Evolutionary conservation across 2,797 vertebrate genomes (phyloP), one percentile per base, ranked within the genome.

Genomic region (Sitta carolinensis): DNA sequence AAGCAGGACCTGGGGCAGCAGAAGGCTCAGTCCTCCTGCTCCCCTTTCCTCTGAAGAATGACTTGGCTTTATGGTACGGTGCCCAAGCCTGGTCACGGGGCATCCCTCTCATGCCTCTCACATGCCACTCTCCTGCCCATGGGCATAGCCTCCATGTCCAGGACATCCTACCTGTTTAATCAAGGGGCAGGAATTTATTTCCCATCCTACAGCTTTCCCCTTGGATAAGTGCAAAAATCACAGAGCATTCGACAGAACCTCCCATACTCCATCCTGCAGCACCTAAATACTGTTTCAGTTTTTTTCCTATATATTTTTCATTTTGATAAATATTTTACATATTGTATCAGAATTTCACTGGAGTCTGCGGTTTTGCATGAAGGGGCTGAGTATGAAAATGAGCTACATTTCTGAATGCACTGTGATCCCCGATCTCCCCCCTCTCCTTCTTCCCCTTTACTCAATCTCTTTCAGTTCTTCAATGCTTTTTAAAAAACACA

Each of bases 81-180:
- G 13, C 11, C 42, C 59, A 34, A 83, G 21, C 34, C 61, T 23
- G 7, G 5, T 26, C 32, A 13, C 23, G 10, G 13, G 51, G 23
- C 20, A 21, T 11, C 11, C n/a, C 21, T 62, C 13, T 55, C 36
- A 4, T 36, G 20, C 11, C 77, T 66, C 34, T 55, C 54, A 27
- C 2, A 5, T 15, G 10, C 23, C 23, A 47, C 30, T 25, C n/a
- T 76, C 15, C 25, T 51, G 7, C 12, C 32, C 0, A 0, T 6
- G 4, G 38, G 14, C 8, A 7, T 36, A 84, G 50, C 38, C 38
- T 51, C 61, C 13, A 3, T 9, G 17, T 20, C 21, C 7, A 7
- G 40, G 48, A 70, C 16, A 55, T 4, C 10, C 50, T 7, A 2
- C n/a, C 61, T 23, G 13, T 48, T 40, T 85, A 29, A 38, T 18